Base-by-base conservation (phyloP, 2,797 vertebrate species). In the Myotis planiceps region DNA sequence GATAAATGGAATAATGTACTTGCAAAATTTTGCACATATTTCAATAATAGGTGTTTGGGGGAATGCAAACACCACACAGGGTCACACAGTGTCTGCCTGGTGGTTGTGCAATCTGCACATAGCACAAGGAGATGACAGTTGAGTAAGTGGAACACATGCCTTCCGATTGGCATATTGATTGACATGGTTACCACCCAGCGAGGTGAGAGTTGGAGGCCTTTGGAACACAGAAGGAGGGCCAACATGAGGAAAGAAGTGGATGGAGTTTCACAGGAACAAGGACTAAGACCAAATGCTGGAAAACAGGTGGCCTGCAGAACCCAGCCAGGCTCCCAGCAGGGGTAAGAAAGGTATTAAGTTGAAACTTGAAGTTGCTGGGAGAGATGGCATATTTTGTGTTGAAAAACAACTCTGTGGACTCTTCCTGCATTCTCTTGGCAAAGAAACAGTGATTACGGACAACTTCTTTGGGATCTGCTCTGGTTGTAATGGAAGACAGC, bases 361-460 rank as follows among this genome's bases (percentile, higher is more conserved):
- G 42, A 98, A 96, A 95, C 63, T 66, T 13, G 63, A 45, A 51
- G 75, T 95, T 97, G 87, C 63, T 91, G 92, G 94, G 80, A 98
- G 93, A 51, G 13, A 32, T 55, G 71, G 65, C 91, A 90, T 90
- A 96, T 96, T 97, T 90, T 95, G 89, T 96, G 92, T 84, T 91
- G 92, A 97, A 97, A 90, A 97, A 96, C 97, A 97, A 92, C 87
- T 93, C 94, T 94, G 95, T 96, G 91, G 96, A 94, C 84, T 92
- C 14, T 32, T 45, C 47, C 96, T 97, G 85, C 78, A 96, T 91
- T 97, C 95, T 97, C 95, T 97, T 97, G 92, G 97, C 96, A 97
- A 98, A 97, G 97, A 92, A 95, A 94, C 85, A 53, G 91, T 55
- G 63, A 75, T 76, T 89, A 84, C 85, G 92, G 92, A 91, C 83